Percentiles rank a stretch among this genome's conserved stretches.
These are phyloP conservation scores for Monodelphis domestica DNA, from an alignment of 2,797 vertebrate genomes.

Conservation along the genomic window DNA sequence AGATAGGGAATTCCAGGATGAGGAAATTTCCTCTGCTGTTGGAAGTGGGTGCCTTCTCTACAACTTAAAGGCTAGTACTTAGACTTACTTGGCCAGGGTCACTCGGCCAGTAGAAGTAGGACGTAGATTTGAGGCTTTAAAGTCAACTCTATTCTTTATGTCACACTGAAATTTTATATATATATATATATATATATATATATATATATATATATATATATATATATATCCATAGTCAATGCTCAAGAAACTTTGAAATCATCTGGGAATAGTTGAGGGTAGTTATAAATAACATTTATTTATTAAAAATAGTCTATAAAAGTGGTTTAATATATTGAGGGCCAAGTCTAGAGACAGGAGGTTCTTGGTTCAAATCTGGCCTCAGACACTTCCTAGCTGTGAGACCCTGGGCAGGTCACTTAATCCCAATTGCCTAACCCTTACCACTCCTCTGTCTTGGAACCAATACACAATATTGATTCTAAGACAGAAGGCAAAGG, in stretches of 20 bases:
- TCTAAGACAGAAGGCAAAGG: too few species aligned
- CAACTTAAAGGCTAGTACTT: neutral
- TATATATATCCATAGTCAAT: neutral
- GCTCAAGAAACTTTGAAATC: neutral
- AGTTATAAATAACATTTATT: neutral
- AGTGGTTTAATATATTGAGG: too few species aligned
- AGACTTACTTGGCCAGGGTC: neutral
- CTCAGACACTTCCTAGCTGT: too few species aligned
- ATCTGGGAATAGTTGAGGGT: neutral
- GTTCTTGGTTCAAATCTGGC: too few species aligned
- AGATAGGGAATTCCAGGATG: neutral
- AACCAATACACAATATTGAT: too few species aligned
- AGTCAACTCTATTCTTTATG: neutral
- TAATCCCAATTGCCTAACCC: too few species aligned
- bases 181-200: too few species aligned
- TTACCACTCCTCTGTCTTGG: too few species aligned
- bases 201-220: too few species aligned
- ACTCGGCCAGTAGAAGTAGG: neutral
- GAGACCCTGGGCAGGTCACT: too few species aligned
- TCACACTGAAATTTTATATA: neutral
- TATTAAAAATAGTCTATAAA: neutral
- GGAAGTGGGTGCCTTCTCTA: neutral
- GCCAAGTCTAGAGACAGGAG: too few species aligned
- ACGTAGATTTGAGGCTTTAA: neutral
- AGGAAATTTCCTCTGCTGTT: neutral